Percentiles rank a stretch among this genome's conserved stretches.
phyloP scores from a whole-genome alignment of 2,888 invertebrate species.

The Gari tellinella region DNA sequence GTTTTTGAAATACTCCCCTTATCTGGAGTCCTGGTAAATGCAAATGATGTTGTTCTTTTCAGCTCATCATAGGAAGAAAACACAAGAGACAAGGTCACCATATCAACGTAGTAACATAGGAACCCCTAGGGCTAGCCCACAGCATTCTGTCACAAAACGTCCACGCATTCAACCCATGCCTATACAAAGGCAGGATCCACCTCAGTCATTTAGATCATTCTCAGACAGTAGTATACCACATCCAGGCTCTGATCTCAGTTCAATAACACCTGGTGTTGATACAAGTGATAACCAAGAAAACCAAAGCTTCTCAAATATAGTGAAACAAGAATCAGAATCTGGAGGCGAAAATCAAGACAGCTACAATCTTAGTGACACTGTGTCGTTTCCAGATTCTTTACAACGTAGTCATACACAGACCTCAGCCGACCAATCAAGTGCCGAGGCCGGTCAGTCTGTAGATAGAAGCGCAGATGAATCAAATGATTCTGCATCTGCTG shows the following conservation, averaged over 20 bases:
- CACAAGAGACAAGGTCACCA: slow-evolving; percentile 30
- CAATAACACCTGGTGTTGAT: not conserved
- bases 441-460: slow-evolving; percentile 2
- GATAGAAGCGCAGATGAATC: slow-evolving; percentile 21
- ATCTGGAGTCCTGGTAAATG: no score
- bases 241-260: not conserved
- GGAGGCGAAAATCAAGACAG: not conserved
- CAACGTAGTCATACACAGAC: slow-evolving; percentile 45
- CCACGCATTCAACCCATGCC: slow-evolving; percentile 26
- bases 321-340: slow-evolving; percentile 29
- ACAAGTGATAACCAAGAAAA: not conserved
- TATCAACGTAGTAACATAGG: slow-evolving; percentile 25
- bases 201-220: not conserved
- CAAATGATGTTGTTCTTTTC: not conserved
- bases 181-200: slow-evolving; percentile 17
- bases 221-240: not conserved
- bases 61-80: slow-evolving; percentile 45
- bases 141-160: slow-evolving; percentile 12
- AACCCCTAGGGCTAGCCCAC: slow-evolving; percentile 12
- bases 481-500: slow-evolving; percentile 13
- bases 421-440: slow-evolving; percentile 21
- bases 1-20: no score
- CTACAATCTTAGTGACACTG: slow-evolving; percentile 6
- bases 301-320: not conserved
- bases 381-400: slow-evolving; percentile 33